Evolutionary conservation across 2,113 vertebrate genomes (phyloP).

Genomic region (Nibea albiflora): DNA sequence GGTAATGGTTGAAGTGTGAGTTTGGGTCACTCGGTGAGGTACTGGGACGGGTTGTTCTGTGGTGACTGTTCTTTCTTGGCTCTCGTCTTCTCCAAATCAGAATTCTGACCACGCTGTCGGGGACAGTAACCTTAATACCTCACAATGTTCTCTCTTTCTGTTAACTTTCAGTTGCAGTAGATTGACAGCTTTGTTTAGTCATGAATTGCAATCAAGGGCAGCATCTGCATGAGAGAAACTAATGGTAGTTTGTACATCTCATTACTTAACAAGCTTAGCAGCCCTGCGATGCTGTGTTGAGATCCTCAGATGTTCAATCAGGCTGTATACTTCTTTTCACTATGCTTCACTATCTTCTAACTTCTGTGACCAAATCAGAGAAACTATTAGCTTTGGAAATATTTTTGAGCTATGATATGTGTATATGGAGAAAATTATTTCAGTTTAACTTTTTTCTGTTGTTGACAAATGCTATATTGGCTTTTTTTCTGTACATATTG

Average conservation of each 20-base stretch:
- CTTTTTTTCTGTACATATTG: slow-evolving; percentile 86
- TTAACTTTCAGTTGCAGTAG: slow-evolving; percentile 56
- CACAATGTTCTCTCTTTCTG: slow-evolving; percentile 69
- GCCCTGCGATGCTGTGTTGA: slow-evolving; percentile 63
- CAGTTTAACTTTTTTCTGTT: slow-evolving; percentile 66
- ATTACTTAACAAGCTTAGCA: slow-evolving; percentile 59
- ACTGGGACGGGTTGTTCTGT: slow-evolving; percentile 34
- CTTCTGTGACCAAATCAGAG: slow-evolving; percentile 86
- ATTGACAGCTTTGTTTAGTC: slow-evolving; percentile 58
- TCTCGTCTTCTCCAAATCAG: slow-evolving; percentile 62
- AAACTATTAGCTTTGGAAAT: slow-evolving; percentile 83
- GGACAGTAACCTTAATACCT: slow-evolving; percentile 81
- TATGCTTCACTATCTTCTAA: slow-evolving; percentile 81
- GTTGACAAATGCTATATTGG: slow-evolving; percentile 80
- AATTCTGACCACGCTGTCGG: slow-evolving; percentile 61
- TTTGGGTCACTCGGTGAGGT: slow-evolving; percentile 42
- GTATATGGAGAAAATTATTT: slow-evolving; percentile 84
- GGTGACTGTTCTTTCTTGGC: slow-evolving; percentile 44
- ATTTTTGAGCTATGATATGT: slow-evolving; percentile 82
- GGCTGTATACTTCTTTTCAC: slow-evolving; percentile 71
- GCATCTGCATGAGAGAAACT: slow-evolving; percentile 60
- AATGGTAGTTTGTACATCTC: slow-evolving; percentile 58
- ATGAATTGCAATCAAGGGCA: slow-evolving; percentile 61
- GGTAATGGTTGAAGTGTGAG: slow-evolving; percentile 32
- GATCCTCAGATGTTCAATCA: slow-evolving; percentile 67